Evolutionary conservation across 2,888 invertebrate genomes (phyloP).

Genomic region (Terebella lapidaria): DNA sequence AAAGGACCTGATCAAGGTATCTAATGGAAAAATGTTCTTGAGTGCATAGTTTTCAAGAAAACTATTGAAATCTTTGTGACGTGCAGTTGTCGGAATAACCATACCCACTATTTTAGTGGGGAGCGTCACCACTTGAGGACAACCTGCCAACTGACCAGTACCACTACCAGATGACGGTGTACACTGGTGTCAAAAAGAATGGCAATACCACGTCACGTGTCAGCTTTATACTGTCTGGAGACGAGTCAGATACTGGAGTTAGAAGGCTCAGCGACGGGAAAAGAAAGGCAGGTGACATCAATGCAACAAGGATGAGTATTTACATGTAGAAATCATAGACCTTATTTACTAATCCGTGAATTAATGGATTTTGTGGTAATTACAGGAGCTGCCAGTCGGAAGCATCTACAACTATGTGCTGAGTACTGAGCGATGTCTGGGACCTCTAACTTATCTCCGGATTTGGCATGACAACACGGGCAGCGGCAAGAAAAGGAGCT

Average conservation of each 20-base stretch:
- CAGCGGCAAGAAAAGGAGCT: constrained; percentile 40
- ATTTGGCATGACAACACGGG: constrained; percentile 53
- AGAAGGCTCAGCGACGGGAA: constrained; percentile 46
- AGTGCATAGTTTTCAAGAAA: too few species aligned
- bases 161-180: constrained; percentile 53
- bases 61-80: too few species aligned
- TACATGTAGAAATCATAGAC: background rate
- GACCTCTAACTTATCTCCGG: constrained; percentile 45
- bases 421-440: constrained; percentile 44
- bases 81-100: too few species aligned
- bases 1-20: constrained; percentile 49
- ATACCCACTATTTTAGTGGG: too few species aligned
- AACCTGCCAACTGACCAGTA: constrained; percentile 54
- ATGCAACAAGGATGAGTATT: background rate
- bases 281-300: constrained; percentile 30
- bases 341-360: background rate
- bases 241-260: constrained; percentile 47
- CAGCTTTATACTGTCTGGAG: constrained; percentile 49
- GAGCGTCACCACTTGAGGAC: constrained; percentile 53
- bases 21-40: too few species aligned
- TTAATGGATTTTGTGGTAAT: too few species aligned
- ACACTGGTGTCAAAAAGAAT: constrained; percentile 49
- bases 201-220: constrained; percentile 45
- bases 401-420: constrained; percentile 49
- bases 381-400: constrained; percentile 41